Evolutionary conservation across 53 echinoderm and acorn worm genomes (phyloP).

Genomic region (Temnopleurus reevesii): DNA sequence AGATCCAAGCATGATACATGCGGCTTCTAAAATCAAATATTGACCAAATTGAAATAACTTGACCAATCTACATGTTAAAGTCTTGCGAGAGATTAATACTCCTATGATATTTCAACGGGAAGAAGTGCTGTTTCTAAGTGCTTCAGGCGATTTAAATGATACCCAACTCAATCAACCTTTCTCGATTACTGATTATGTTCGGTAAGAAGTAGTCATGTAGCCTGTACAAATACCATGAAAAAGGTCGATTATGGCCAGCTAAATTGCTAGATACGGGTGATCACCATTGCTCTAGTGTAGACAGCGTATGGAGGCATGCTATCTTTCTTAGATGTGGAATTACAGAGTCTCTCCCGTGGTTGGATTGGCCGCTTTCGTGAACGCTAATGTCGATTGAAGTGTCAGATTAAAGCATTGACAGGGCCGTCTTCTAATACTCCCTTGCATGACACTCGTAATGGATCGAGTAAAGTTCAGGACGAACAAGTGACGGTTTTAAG

Average conservation of each 20-base stretch:
- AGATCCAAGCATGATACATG: too few species aligned
- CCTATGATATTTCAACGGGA: too few species aligned
- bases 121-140: not conserved
- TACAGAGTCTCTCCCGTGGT: not conserved
- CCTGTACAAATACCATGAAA: not conserved
- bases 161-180: not conserved
- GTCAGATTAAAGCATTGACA: not conserved
- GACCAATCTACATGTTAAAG: too few species aligned
- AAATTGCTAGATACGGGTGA: not conserved
- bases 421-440: not conserved
- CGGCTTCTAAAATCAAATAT: too few species aligned
- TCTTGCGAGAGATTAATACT: too few species aligned
- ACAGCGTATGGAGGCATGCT: not conserved
- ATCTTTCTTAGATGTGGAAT: not conserved
- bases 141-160: not conserved
- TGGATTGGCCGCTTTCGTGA: slow-evolving; percentile 8
- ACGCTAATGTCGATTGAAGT: slow-evolving; percentile 9
- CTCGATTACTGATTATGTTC: not conserved
- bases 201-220: not conserved
- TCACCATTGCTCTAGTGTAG: not conserved
- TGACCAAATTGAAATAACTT: too few species aligned
- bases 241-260: not conserved
- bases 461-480: not conserved
- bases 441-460: not conserved
- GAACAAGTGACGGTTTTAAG: not conserved